These are phyloP conservation scores for Graptemys geographica DNA, from an alignment of 2,797 vertebrate genomes.

Conservation along the genomic window DNA sequence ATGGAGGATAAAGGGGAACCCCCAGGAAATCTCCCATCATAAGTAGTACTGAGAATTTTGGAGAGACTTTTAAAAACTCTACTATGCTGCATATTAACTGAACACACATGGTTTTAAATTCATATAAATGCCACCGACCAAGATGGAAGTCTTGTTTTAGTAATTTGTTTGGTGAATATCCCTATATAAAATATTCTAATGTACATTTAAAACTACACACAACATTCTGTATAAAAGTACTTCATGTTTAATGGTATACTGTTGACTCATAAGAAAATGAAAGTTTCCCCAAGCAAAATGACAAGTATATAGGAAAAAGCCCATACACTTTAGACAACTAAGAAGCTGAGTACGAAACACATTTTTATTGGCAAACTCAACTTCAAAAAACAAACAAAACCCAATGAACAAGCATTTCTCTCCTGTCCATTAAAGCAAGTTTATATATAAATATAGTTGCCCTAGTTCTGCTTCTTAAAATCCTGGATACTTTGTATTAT, in stretches of 20 bases:
- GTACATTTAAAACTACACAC: background rate
- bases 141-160: conserved; percentile 53
- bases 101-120: conserved; percentile 24
- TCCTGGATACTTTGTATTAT: background rate
- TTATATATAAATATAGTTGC: background rate
- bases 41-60: background rate
- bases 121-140: conserved; percentile 53
- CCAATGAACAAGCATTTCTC: background rate
- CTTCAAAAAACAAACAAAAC: background rate
- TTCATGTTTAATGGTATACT: background rate
- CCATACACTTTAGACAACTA: conserved; percentile 4
- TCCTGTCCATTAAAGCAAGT: background rate
- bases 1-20: conserved; percentile 11
- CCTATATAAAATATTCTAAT: conserved; percentile 12
- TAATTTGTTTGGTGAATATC: conserved; percentile 42
- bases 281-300: background rate
- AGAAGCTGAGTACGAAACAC: conserved; percentile 3
- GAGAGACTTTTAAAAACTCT: background rate
- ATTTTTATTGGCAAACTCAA: background rate
- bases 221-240: background rate
- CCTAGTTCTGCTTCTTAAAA: conserved; percentile 17
- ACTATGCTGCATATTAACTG: background rate
- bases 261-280: conserved; percentile 9
- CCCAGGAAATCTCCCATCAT: background rate
- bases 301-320: background rate